Evolutionary conservation across 2,888 invertebrate genomes (phyloP), one percentile per base, ranked within the genome.

Genomic region (Dasysyrphus albostriatus): DNA sequence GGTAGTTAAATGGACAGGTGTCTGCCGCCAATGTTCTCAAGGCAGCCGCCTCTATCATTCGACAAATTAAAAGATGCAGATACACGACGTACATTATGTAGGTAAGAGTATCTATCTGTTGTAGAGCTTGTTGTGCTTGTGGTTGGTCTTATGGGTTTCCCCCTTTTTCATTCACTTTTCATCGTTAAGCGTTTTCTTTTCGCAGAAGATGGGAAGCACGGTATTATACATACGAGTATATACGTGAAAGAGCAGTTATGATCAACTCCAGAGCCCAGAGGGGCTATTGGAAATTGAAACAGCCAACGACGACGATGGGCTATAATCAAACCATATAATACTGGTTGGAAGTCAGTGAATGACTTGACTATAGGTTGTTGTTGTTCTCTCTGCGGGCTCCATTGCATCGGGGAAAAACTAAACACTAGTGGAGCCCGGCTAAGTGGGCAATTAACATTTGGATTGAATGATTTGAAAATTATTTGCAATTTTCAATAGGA

Each of bases 391-490:
- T 44, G 12, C 72, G 65, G 47, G 65, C n/a, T 19, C n/a, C 37
- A 67, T 37, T 8, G 47, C n/a, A 56, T 37, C 61, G 32, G 72
- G 51, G 82, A 37, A 24, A 14, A 54, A 56, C 32, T 42, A 63
- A 39, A 39, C 42, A 74, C 29, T 29, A 59, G 73, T 49, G 32
- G 32, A 61, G 63, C 79, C 49, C 10, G 34, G 65, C 65, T 76
- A 83, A 79, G 76, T 84, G 80, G 84, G 72, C 75, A 76, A 73
- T 80, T 76, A 80, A 47, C 84, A 80, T 76, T 70, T 70, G 70
- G 54, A 82, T 49, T 84, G 80, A 84, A 37, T 80, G 70, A 76
- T 72, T 84, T 72, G 80, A 80, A 80, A 80, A 80, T 72, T 61
- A 67, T 67, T 72, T 65, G 65, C 56, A 58, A 56, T 67, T 75